Evolutionary conservation across 2,797 vertebrate species (phyloP), one percentile per base, ranked within the genome.

Genomic region (Takifugu rubripes): DNA sequence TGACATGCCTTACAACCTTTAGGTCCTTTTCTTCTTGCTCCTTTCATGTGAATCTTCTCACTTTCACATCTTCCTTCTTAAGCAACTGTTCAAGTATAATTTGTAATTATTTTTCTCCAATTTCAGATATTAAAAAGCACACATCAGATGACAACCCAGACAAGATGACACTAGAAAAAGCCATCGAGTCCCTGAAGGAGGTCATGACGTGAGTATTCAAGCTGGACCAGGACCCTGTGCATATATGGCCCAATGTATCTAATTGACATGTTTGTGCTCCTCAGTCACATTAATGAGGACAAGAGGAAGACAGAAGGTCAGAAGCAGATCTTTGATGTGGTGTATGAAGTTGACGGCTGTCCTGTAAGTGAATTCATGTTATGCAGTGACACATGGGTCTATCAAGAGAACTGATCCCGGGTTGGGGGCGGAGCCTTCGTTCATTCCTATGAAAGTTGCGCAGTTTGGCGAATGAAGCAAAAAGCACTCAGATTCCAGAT

Each of bases 251-350:
- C 21, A 21, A 21, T 8, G 11, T 43, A 44, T 44, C 3, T 16
- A 17, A 16, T 44, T 44, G 5, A 43, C 6, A 43, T 44, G 43
- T 44, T 46, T n/a, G 44, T 58, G 26, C n/a, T 10, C n/a, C 4
- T n/a, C 52, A 99, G 97, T 40, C 96, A 98, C 78, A 99, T 99
- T 82, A 99, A 99, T 48, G 97, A 99, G 80, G 97, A 98, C 87
- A 99, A 98, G 89, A 94, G 97, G 69, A 99, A 97, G 91, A 99
- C 97, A 0, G 97, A 99, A 78, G 95, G 94, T 50, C 96, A 98
- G 79, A 96, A 94, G 82, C 96, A 97, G 82, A 98, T 99, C 84
- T 99, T 99, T 79, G 95, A 98, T 1, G 96, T 98, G 11, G 96
- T 99, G 68, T 99, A 99, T 83, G 96, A 99, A 90, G 97, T 98